phyloP scores from a whole-genome alignment of 2,113 vertebrate species.

The human region DNA sequence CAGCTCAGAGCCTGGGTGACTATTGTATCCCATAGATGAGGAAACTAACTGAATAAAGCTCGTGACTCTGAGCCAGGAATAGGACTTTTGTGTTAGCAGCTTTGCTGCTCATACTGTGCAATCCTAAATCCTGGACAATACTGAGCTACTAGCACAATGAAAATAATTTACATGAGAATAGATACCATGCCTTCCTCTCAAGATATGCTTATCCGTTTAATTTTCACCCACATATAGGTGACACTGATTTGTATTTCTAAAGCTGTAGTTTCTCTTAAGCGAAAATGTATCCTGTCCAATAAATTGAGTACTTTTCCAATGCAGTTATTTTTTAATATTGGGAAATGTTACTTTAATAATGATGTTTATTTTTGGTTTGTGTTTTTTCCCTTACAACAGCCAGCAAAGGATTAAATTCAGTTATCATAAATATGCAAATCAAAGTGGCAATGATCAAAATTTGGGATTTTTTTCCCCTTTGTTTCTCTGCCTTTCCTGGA shows the following conservation, averaged over 20 bases:
- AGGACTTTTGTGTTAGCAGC: not conserved
- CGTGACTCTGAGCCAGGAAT: not conserved
- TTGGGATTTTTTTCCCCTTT: not conserved
- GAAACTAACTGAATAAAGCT: not conserved
- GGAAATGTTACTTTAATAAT: not conserved
- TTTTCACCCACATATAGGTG: not conserved
- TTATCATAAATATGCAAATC: not conserved
- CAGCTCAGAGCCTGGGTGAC: not conserved
- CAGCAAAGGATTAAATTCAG: not conserved
- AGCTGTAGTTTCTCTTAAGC: not conserved
- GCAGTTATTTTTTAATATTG: not conserved
- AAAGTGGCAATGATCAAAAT: not conserved
- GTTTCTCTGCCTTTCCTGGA: not conserved
- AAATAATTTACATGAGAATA: not conserved
- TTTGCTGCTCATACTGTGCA: not conserved
- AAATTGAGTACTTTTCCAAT: conserved; percentile 27
- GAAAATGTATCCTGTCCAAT: conserved; percentile 42
- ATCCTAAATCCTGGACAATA: not conserved
- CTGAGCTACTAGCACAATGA: not conserved
- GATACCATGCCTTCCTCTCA: not conserved
- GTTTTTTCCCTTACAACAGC: not conserved
- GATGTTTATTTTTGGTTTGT: not conserved
- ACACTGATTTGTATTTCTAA: conserved; percentile 46
- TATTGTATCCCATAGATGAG: not conserved
- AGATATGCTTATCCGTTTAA: not conserved